Base-by-base conservation (phyloP, 53 echinoderm and acorn worm genomes). In the Luidia sarsii region DNA sequence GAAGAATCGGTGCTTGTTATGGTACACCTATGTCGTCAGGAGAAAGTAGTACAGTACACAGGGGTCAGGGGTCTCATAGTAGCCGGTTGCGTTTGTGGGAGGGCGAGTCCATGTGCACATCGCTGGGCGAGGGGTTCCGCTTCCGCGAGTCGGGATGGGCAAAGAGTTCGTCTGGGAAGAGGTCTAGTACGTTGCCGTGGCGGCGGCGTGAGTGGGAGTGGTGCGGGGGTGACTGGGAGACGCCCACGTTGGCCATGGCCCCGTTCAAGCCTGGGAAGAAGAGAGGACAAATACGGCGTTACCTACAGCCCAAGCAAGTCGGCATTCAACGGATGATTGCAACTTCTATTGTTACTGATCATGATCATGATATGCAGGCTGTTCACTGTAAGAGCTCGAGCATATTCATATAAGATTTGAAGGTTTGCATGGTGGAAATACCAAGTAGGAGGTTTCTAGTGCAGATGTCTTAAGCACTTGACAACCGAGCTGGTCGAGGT, bases 211-310 rank as follows among this genome's bases (percentile, higher is more conserved):
- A 89, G 39, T 88, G 89, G 30, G 88, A 80, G 65, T 80, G 85
- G 8, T 85, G 85, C 3, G 95, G 82, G 29, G 95, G 95, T 20
- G 95, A 95, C 56, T 92, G 92, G 45, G 95, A 95, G 13, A 95
- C 95, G 32, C 90, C 94, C 38, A 97, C 91, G 39, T 94, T 94
- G 36, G 97, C 97, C 97, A 97, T 97, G 36, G 97, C 97, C 50
- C 97, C 97, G 65, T 92, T 97, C 24, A 97, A 86, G 83, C 97
- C 97, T 97, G 55, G 3, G 73, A 68, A 50, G n/a, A 55, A 65
- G 52, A 15, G 8, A 82, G 61, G 16, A 23, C 60, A 11, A 56
- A 56, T 5, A 56, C 22, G 16, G n/a, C n/a, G n/a, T n/a, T n/a
- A n/a, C n/a, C n/a, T n/a, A n/a, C n/a, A n/a, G n/a, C n/a, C n/a